These are phyloP conservation scores for Sinelater perroti DNA, from an alignment of 2,888 invertebrate species.

Conservation along the genomic window DNA sequence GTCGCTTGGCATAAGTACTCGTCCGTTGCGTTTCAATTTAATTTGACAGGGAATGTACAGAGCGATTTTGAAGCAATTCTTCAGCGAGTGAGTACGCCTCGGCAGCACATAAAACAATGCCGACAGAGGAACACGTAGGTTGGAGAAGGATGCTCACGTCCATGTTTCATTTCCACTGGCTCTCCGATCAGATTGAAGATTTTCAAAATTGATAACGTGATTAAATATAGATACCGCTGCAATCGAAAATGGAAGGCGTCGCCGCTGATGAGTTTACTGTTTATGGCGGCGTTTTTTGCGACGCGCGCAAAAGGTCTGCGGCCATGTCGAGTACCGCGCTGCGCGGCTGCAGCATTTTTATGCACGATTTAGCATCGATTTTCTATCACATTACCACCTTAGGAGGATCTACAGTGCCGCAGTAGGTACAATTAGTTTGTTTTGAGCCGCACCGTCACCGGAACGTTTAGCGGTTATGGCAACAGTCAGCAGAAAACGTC, in stretches of 20 bases:
- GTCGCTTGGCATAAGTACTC: too few relatives aligned
- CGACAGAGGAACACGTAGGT: conserved; percentile 47
- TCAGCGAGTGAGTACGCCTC: conserved; percentile 35
- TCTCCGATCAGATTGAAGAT: conserved; percentile 45
- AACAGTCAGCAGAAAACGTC: too few relatives aligned
- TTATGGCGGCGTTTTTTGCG: conserved; percentile 23
- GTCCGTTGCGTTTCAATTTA: too few relatives aligned
- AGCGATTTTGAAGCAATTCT: conserved; percentile 36
- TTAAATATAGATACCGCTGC: conserved; percentile 47
- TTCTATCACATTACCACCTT: background rate
- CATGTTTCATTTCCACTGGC: conserved; percentile 44
- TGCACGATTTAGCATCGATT: background rate
- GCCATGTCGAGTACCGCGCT: background rate
- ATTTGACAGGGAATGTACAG: conserved; percentile 30
- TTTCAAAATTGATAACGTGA: conserved; percentile 48
- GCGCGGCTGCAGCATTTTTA: background rate
- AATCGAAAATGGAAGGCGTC: conserved; percentile 43
- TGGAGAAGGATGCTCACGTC: conserved; percentile 45
- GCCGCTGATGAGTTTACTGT: conserved; percentile 34
- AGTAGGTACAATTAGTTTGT: background rate
- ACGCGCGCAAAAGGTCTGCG: background rate
- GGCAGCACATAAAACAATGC: conserved; percentile 44
- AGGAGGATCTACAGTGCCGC: too few relatives aligned
- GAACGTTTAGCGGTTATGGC: too few relatives aligned
- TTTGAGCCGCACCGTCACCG: background rate